A percentile compares a stretch with the other conserved stretches of the same genome.
These are phyloP conservation scores for Tipula unca DNA, from an alignment of 2,888 invertebrate species.

Conservation along the genomic window DNA sequence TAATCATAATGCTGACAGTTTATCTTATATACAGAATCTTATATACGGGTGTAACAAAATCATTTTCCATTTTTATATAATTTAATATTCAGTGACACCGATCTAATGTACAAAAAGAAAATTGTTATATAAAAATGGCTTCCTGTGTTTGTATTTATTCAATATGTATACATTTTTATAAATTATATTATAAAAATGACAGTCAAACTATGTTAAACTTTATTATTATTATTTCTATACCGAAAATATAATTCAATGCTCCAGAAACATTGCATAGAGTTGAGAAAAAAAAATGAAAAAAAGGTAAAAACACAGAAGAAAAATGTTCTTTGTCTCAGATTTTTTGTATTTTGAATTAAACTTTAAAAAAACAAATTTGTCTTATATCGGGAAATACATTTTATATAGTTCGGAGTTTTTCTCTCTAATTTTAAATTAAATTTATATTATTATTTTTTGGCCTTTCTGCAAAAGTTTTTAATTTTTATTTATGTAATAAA, in stretches of 20 bases:
- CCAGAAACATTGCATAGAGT: neutral
- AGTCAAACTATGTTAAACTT: slow-evolving; percentile 8
- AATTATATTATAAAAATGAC: neutral
- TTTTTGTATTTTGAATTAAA: neutral
- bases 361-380: neutral
- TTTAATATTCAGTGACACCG: neutral
- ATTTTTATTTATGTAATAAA: neutral
- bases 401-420: neutral
- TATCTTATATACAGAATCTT: neutral
- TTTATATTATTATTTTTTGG: neutral
- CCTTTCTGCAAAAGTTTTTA: neutral
- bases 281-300: neutral
- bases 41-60: neutral
- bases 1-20: neutral
- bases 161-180: too few species aligned
- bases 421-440: neutral
- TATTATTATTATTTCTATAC: neutral
- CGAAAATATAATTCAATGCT: too few species aligned
- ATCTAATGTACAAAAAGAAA: neutral
- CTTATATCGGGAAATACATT: neutral
- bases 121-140: neutral
- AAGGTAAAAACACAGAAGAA: neutral
- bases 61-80: neutral
- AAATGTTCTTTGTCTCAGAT: neutral
- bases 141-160: neutral